Evolutionary conservation across 1,140 invertebrate genomes (phyloP), one percentile per base, ranked within the genome.

Genomic region (Hormaphis cornu): DNA sequence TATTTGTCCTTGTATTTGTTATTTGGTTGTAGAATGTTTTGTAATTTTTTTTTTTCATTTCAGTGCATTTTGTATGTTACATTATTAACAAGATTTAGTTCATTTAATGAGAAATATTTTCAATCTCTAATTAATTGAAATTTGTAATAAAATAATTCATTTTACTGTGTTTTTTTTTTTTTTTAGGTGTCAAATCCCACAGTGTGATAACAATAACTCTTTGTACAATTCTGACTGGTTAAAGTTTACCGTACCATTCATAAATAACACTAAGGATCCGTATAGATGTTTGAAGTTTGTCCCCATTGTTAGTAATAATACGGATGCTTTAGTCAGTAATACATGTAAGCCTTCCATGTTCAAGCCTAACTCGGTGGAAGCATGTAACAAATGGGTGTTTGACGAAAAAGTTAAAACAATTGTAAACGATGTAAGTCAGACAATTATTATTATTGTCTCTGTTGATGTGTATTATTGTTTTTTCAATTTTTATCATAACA

Each of bases 361-460:
- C 74, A 72, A 50, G 58, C 69, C 9, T 72, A 74, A 72, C 58
- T 26, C 74, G 71, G 54, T 72, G 22, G 75, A 72, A 70, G 76
- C 44, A 33, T 84, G 82, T 72, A 73, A 75, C 33, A 69, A 78
- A 14, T 83, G 82, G 78, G 77, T 84, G 0, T 84, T 80, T 73
- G 77, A 78, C 20, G 69, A 72, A 10, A 53, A 75, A 18, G 82
- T 84, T 71, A 73, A 76, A 5, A 84, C 83, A 1, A 83, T 84
- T 72, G 81, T 83, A 0, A 80, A 81, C 72, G 82, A 84, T 70
- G 81, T 82, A 75, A 77, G 76, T 70, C 44, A 54, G 4, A n/a
- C n/a, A n/a, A 42, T n/a, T n/a, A n/a, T n/a, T n/a, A n/a, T n/a
- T n/a, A n/a, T n/a, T n/a, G n/a, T n/a, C n/a, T n/a, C n/a, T n/a